Base-by-base conservation (phyloP, 2,888 invertebrate genomes). In the Hybos culiciformis region DNA sequence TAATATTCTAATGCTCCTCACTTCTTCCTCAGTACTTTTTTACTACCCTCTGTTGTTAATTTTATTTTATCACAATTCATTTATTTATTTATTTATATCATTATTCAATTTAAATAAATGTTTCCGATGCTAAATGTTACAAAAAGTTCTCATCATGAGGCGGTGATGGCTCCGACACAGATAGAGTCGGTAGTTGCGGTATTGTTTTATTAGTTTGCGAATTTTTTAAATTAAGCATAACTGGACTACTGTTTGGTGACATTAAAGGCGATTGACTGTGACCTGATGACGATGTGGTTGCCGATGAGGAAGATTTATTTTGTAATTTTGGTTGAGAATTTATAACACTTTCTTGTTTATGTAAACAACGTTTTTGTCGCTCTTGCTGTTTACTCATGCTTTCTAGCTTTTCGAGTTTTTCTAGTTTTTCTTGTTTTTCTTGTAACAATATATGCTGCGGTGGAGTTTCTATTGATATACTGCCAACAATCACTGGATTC, bases 151-250 rank as follows among this genome's bases (percentile, higher is more conserved):
- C 79, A 53, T 82, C 82, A 53, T 81, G 80, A 12, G 83, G 80
- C 24, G 83, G 83, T 15, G 82, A 82, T 0, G 83, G 83, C n/a
- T 81, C 82, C 11, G 83, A 83, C 21, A 85, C 75, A 19, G 83
- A 83, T 6, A 85, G 72, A 53, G 82, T 82, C 38, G 83, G 83
- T 53, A 84, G 68, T 52, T 50, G 59, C 12, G 57, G 58, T 43
- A 29, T 5, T 29, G 20, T 41, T 47, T 43, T n/a, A n/a, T n/a
- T n/a, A 15, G 47, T 45, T 29, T 57, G 60, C 26, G 57, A 48
- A 33, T 59, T 57, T 46, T 57, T 59, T 3, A 59, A 50, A 26
- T 53, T 54, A 36, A 58, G 42, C 42, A 56, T 51, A 37, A 62
- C 60, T 37, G 59, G 60, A 42, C 61, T 62, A 40, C 54, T 55